Evolutionary conservation across 2,113 vertebrate species (phyloP).

Genomic region (Tamias sibiricus): DNA sequence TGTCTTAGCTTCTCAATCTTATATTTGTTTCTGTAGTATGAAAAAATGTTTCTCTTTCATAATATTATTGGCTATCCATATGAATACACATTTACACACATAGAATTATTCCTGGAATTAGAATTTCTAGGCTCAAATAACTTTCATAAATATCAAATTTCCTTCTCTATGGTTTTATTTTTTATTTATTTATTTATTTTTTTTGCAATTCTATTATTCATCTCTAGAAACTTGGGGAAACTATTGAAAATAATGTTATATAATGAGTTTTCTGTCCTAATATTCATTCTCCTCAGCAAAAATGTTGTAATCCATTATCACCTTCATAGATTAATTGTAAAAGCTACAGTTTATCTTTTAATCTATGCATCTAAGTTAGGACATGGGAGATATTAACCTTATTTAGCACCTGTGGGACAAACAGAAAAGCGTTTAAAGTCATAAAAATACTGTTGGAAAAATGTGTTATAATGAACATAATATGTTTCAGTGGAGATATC

Average conservation of each 20-base stretch:
- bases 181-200: background rate
- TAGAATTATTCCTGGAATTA: background rate
- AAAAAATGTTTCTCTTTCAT: background rate
- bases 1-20: background rate
- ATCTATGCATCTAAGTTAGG: background rate
- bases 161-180: background rate
- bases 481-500: background rate
- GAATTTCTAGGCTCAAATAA: background rate
- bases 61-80: background rate
- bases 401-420: background rate
- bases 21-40: background rate
- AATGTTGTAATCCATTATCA: background rate
- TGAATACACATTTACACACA: background rate
- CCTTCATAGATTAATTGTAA: background rate
- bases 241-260: background rate
- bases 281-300: background rate
- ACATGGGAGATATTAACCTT: background rate
- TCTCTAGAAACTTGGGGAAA: background rate
- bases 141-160: background rate
- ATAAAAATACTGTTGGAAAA: background rate
- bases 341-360: background rate
- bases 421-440: background rate
- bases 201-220: background rate
- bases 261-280: background rate
- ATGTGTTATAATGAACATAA: background rate